Evolutionary conservation across 2,888 invertebrate species (phyloP), one percentile per base, ranked within the genome.

Genomic region (Hoplodrina blanda): DNA sequence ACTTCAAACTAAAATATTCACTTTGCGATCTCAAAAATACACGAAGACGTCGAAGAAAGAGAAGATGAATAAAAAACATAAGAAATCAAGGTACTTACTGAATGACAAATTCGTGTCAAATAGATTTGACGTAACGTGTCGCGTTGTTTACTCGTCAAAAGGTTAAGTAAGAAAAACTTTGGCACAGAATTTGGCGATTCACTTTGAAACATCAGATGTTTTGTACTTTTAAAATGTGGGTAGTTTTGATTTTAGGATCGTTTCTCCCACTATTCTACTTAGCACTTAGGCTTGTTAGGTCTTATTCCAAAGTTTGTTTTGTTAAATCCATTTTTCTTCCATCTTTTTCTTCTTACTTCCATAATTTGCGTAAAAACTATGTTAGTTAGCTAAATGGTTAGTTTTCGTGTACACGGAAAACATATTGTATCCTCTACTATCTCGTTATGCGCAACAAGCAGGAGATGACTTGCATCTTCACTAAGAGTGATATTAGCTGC

Each of bases 31-130:
- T 64, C 20, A 69, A 61, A 76, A 71, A 67, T 61, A 63, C 55
- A 62, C 55, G 64, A 56, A 76, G 56, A 20, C 56, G n/a, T 44
- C 54, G 70, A 76, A 62, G 68, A 65, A 49, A 55, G 59, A 67
- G 66, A 81, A 78, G 57, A 71, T 73, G 67, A 68, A 65, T 59
- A 79, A 68, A 76, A 79, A 66, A 50, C 56, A 62, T 49, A 76
- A 68, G 71, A 82, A 78, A 60, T n/a, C 70, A 62, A 73, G 71
- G 78, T 82, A 76, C 74, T 11, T 68, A 65, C 70, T 59, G 76
- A 70, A 62, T 82, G 62, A 66, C 56, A 73, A 73, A 84, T 74
- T 63, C 44, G 59, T 62, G 66, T 73, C 65, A 73, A 68, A 77
- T 66, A 67, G 50, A 70, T 68, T 71, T 82, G 70, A 78, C 62